These are phyloP conservation scores for Corythaeola cristata DNA, from an alignment of 2,113 vertebrate species.

Conservation along the genomic window DNA sequence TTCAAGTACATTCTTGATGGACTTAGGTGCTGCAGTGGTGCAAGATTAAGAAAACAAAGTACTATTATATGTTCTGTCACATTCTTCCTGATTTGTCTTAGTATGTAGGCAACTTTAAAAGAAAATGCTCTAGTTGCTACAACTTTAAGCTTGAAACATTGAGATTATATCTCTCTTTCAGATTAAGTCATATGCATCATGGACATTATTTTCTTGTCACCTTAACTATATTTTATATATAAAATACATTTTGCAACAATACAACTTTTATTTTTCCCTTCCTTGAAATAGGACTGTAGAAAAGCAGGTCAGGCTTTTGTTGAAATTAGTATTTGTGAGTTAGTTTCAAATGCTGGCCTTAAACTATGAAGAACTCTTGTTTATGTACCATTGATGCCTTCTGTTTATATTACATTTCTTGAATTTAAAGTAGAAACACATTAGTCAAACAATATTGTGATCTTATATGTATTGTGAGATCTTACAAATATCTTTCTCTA, in stretches of 20 bases:
- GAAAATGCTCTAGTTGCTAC: not conserved
- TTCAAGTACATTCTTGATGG: not conserved
- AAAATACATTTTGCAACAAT: not conserved
- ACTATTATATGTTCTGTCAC: not conserved
- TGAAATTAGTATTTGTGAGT: not conserved
- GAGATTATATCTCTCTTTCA: not conserved
- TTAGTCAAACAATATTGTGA: not conserved
- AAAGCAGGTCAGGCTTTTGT: not conserved
- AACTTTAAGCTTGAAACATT: not conserved
- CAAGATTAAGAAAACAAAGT: not conserved
- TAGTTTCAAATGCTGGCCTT: not conserved
- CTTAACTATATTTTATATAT: too few relatives aligned
- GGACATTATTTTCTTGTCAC: not conserved
- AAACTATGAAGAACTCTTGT: not conserved
- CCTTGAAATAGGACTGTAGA: not conserved
- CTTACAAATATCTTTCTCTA: constrained; percentile 6
- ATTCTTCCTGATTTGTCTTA: not conserved
- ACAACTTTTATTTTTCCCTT: not conserved
- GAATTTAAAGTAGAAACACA: not conserved
- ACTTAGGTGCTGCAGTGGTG: not conserved
- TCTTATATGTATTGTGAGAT: not conserved
- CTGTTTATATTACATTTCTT: not conserved
- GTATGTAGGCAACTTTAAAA: not conserved
- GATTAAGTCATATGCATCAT: not conserved
- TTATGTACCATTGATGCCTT: not conserved